Evolutionary conservation across 2,797 vertebrate genomes (phyloP).

Genomic region (Notolabrus celidotus): DNA sequence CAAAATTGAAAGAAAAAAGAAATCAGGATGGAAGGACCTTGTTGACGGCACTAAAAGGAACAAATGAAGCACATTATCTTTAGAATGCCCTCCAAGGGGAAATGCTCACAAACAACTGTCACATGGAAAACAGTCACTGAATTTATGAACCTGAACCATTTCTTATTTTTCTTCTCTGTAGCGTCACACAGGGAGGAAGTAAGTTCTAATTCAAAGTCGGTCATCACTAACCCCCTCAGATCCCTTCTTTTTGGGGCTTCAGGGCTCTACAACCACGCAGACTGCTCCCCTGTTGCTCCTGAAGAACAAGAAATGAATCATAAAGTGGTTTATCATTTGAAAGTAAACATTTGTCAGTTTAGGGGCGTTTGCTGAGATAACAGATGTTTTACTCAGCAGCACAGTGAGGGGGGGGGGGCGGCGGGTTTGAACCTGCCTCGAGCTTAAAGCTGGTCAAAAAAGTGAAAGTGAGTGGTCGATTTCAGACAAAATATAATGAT

Average conservation of each 20-base stretch:
- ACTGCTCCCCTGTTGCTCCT: neutral
- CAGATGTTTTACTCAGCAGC: neutral
- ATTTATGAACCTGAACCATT: neutral
- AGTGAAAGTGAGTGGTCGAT: neutral
- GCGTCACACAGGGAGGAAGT: neutral
- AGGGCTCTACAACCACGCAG: neutral
- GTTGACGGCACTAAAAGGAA: neutral
- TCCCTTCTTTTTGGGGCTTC: neutral
- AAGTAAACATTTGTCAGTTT: neutral
- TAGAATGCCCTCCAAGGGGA: neutral
- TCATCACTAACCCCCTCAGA: neutral
- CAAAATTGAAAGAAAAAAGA: slow-evolving; percentile 16
- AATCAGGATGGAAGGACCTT: slow-evolving; percentile 6
- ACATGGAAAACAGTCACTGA: neutral
- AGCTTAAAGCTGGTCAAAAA: neutral
- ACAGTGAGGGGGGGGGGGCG: neutral
- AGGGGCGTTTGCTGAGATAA: neutral
- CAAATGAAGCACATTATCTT: neutral
- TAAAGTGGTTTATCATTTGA: neutral
- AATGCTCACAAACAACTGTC: neutral
- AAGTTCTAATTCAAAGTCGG: neutral
- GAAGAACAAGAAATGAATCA: neutral
- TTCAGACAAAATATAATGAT: neutral
- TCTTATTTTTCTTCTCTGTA: neutral
- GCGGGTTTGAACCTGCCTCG: neutral